These are phyloP conservation scores for Myotis brandtii DNA, from an alignment of 2,113 vertebrate genomes.

Conservation along the genomic window DNA sequence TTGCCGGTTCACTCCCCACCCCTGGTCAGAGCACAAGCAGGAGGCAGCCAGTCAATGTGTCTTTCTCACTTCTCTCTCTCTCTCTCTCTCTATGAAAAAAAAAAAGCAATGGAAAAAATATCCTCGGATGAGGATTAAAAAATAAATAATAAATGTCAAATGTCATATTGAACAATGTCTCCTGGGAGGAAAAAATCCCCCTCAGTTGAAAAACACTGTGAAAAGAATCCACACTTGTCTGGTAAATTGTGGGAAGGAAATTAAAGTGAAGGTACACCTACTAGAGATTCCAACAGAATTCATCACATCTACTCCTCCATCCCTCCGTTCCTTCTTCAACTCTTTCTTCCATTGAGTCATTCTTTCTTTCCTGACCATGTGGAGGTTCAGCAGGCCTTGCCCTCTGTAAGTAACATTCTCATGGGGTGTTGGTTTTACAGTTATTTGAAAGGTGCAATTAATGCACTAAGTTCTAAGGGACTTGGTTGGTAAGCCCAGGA, in stretches of 20 bases:
- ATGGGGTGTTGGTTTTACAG: not conserved
- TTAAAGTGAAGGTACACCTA: not conserved
- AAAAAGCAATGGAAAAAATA: too few relatives aligned
- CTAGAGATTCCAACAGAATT: not conserved
- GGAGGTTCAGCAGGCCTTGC: not conserved
- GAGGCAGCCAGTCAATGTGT: too few relatives aligned
- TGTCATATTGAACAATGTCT: not conserved
- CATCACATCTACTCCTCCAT: not conserved
- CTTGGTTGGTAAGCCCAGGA: not conserved
- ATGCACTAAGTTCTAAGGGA: not conserved
- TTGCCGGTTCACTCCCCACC: too few relatives aligned
- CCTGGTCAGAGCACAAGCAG: too few relatives aligned
- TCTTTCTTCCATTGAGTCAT: not conserved
- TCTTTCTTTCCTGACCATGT: not conserved
- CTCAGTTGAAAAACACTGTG: not conserved
- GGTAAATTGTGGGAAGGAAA: not conserved
- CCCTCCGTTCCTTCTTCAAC: not conserved
- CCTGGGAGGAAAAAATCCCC: not conserved
- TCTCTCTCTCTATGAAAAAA: too few relatives aligned
- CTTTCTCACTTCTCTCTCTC: too few relatives aligned
- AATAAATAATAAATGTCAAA: not conserved
- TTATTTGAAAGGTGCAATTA: not conserved
- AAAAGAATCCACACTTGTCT: not conserved
- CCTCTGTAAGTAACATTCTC: not conserved
- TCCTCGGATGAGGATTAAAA: too few relatives aligned